phyloP scores from a whole-genome alignment of 2,888 invertebrate species.

The Hydrotaea cyrtoneurina region DNA sequence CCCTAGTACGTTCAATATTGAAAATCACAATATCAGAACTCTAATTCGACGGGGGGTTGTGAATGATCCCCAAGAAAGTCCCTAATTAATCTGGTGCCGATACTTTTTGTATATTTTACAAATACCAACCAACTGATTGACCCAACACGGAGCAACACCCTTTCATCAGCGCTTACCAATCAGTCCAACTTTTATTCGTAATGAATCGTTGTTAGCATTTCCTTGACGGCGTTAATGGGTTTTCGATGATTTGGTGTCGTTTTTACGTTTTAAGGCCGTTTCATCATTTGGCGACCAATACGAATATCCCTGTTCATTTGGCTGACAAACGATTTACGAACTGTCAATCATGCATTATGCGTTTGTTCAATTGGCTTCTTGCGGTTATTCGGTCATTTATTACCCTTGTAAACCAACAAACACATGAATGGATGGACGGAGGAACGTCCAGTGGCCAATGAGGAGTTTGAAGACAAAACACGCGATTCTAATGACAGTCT shows the following conservation, averaged over 20 bases:
- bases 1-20: no score
- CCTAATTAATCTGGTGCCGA: no score
- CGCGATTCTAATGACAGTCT: constrained; percentile 45
- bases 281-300: not conserved
- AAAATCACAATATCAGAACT: no score
- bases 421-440: not conserved
- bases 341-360: constrained; percentile 55
- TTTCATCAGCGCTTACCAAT: no score
- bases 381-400: constrained; percentile 10
- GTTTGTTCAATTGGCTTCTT: constrained; percentile 22
- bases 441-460: not conserved
- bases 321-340: not conserved
- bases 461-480: not conserved
- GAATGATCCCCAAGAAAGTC: no score
- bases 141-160: not conserved
- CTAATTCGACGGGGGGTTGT: no score
- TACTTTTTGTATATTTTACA: not conserved
- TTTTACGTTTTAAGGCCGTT: not conserved
- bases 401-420: constrained; percentile 2
- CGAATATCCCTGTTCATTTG: not conserved
- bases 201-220: constrained; percentile 8
- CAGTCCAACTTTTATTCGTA: not conserved
- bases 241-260: constrained; percentile 56
- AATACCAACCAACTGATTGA: not conserved
- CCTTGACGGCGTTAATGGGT: constrained; percentile 44